Evolutionary conservation across 1,140 invertebrate genomes (phyloP), one percentile per base, ranked within the genome.

Genomic region (Hermetia illucens): DNA sequence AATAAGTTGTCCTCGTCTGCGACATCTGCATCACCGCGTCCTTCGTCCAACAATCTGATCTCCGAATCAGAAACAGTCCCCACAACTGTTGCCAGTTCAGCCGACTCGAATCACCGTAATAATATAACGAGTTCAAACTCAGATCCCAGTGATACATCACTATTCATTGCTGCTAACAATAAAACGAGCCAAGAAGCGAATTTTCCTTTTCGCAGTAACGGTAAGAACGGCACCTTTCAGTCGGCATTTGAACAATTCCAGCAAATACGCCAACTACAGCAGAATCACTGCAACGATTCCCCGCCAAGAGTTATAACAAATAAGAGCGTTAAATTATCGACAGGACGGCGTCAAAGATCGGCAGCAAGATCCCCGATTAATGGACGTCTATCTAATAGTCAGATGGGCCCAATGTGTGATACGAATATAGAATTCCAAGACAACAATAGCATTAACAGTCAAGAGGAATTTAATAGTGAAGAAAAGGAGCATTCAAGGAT

Each of bases 1-100:
- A 55, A 58, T 45, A 58, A 58, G 41, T 41, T 58, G 34, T 49
- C 49, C 5, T 55, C 44, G 40, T 51, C 44, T 19, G 49, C 53
- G 25, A 43, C 51, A 43, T 46, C 48, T 25, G 49, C 52, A 33
- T 51, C 51, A 20, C 43, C 30, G 37, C 51, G 42, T 35, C 39
- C 54, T 27, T 13, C 30, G 30, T 6, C 30, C 6, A 32, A 32
- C 17, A 32, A 13, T 32, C 30, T 32, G 5, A 13, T n/a, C n/a
- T n/a, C n/a, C n/a, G n/a, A n/a, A n/a, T n/a, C n/a, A n/a, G n/a
- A n/a, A n/a, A n/a, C n/a, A n/a, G n/a, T n/a, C n/a, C n/a, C n/a
- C n/a, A n/a, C n/a, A n/a, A n/a, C n/a, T n/a, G n/a, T n/a, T n/a
- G n/a, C n/a, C n/a, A n/a, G n/a, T n/a, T n/a, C n/a, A n/a, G n/a